These are phyloP conservation scores for Heliconius nattereri DNA, from an alignment of 1,140 invertebrate species.

Conservation along the genomic window DNA sequence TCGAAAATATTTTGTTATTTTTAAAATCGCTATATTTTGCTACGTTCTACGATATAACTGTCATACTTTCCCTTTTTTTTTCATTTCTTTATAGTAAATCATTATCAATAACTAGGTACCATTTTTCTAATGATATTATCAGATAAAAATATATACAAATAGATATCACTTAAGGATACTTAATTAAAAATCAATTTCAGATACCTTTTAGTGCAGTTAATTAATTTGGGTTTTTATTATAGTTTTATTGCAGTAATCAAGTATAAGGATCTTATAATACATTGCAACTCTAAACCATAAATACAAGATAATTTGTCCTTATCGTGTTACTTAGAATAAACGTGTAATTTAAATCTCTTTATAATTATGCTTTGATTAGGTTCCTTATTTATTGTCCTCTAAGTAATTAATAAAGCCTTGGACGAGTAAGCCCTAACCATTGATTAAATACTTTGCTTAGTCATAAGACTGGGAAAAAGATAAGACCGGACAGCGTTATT, in stretches of 20 bases:
- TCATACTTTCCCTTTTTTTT: too few relatives aligned
- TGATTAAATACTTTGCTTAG: slow-evolving; percentile 9
- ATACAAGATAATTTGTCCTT: slow-evolving; percentile 8
- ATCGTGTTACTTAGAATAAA: not conserved
- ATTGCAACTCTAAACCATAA: not conserved
- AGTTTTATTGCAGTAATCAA: not conserved
- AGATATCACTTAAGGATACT: not conserved
- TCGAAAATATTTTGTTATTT: too few relatives aligned
- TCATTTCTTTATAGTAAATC: too few relatives aligned
- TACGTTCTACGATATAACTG: too few relatives aligned
- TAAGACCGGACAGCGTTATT: not conserved
- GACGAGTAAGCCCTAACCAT: not conserved
- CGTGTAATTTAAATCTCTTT: slow-evolving; percentile 6
- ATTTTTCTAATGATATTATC: too few relatives aligned
- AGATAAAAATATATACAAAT: too few relatives aligned
- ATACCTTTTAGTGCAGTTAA: not conserved
- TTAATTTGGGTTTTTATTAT: not conserved
- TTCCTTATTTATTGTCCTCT: slow-evolving; percentile 11
- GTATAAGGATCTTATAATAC: not conserved
- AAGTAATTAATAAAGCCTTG: slow-evolving; percentile 6
- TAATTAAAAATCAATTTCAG: not conserved
- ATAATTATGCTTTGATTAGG: not conserved
- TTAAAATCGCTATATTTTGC: too few relatives aligned
- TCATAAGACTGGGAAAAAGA: slow-evolving; percentile 3
- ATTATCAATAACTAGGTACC: too few relatives aligned